These are phyloP conservation scores for Falco novaeseelandiae DNA, from an alignment of 2,797 vertebrate genomes.

Conservation along the genomic window DNA sequence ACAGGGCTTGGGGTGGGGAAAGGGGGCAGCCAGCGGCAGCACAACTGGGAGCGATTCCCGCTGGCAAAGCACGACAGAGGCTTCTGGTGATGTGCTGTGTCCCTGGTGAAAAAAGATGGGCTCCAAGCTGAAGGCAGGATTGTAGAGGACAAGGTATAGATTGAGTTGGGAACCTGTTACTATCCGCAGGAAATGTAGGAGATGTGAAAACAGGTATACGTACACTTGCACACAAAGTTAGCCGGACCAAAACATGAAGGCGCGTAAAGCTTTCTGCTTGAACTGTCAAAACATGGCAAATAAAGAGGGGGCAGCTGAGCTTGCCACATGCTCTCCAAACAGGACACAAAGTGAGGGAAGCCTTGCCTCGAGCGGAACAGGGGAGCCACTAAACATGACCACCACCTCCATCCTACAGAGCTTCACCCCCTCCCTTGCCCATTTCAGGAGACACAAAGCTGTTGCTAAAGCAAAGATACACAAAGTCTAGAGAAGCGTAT, in stretches of 20 bases:
- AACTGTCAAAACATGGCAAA: background rate
- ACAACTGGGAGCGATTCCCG: background rate
- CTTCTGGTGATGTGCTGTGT: background rate
- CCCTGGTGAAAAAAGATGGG: background rate
- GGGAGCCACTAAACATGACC: background rate
- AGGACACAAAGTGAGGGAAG: background rate
- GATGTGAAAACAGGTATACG: background rate
- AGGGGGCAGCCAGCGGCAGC: background rate
- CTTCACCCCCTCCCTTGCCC: background rate
- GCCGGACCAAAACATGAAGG: background rate
- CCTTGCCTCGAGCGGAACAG: background rate
- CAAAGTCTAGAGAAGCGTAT: background rate
- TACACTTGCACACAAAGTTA: background rate
- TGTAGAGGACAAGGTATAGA: background rate
- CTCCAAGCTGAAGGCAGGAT: background rate
- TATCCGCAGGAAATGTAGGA: background rate
- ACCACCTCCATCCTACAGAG: background rate
- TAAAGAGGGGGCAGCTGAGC: background rate
- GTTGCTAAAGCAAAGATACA: background rate
- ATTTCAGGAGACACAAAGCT: background rate
- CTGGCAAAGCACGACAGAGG: background rate
- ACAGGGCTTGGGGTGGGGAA: background rate
- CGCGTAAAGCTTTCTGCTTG: background rate
- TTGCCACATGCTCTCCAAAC: background rate
- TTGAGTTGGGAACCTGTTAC: background rate